phyloP scores from a whole-genome alignment of 2,797 vertebrate species.

The Hirundo rustica region DNA sequence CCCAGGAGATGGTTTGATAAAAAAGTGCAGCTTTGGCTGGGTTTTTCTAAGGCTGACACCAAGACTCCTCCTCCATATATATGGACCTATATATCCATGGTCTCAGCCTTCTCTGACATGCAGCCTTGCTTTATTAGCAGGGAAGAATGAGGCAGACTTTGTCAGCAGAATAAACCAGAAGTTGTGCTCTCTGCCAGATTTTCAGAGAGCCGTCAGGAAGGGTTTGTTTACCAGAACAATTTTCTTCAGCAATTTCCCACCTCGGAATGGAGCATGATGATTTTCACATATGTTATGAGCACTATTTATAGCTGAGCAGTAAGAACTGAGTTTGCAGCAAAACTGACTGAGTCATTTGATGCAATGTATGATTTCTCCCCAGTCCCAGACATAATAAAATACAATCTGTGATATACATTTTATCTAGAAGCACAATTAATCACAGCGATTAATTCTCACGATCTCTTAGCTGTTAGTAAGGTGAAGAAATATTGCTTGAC shows the following conservation, averaged over 20 bases:
- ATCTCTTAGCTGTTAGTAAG: background rate
- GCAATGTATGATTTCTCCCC: background rate
- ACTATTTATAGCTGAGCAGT: conserved; percentile 34
- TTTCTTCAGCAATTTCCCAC: conserved; percentile 24
- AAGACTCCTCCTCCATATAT: too few relatives aligned
- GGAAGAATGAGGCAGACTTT: background rate
- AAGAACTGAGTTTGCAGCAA: background rate
- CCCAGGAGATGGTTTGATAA: background rate
- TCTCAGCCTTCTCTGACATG: background rate
- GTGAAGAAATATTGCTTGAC: background rate
- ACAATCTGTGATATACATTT: background rate
- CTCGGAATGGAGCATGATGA: background rate
- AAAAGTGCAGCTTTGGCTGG: background rate
- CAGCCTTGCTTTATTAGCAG: background rate
- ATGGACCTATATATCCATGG: fast-evolving
- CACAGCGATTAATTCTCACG: background rate
- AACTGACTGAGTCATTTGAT: background rate
- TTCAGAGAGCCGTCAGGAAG: conserved; percentile 15
- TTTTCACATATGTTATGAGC: conserved; percentile 31
- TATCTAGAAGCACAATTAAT: background rate
- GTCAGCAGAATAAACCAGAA: background rate
- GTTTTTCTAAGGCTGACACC: background rate
- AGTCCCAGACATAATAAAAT: background rate
- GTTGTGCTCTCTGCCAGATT: background rate
- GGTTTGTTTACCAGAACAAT: conserved; percentile 48